phyloP scores from a whole-genome alignment of 2,797 vertebrate genomes.

The Notolabrus celidotus region DNA sequence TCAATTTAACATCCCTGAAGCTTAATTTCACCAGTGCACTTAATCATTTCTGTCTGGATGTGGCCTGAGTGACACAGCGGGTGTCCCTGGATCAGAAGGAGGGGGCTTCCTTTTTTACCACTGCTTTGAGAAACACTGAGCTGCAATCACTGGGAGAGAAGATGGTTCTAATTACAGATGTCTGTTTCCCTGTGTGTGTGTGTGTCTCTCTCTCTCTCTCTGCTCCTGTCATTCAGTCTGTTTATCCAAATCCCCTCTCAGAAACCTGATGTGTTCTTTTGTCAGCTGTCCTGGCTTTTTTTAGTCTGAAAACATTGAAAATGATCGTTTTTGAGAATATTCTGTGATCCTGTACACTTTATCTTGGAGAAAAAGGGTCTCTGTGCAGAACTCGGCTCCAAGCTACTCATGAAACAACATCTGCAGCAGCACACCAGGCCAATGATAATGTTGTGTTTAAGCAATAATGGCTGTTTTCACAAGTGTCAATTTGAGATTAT shows the following conservation, averaged over 20 bases:
- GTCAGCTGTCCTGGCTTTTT: constrained; percentile 5
- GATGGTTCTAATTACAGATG: constrained; percentile 89
- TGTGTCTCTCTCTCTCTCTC: constrained; percentile 34
- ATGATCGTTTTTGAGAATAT: constrained; percentile 11
- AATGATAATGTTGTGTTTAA: constrained; percentile 71
- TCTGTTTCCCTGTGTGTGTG: constrained; percentile 36
- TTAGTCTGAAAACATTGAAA: constrained; percentile 1
- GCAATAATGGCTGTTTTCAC: constrained; percentile 64
- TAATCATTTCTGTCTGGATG: constrained; percentile 82
- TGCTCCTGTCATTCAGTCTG: constrained; percentile 25
- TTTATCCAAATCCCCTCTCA: constrained; percentile 6
- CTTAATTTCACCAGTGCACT: constrained; percentile 74
- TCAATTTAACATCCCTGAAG: constrained; percentile 73
- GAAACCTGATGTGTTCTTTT: constrained; percentile 15
- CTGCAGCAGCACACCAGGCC: constrained; percentile 55
- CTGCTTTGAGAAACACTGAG: constrained; percentile 80
- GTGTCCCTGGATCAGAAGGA: constrained; percentile 82
- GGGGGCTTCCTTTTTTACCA: constrained; percentile 81
- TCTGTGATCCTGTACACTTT: not conserved
- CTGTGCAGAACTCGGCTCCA: constrained; percentile 35
- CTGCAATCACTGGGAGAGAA: constrained; percentile 75
- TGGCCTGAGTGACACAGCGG: constrained; percentile 84
- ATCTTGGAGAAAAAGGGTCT: constrained; percentile 18
- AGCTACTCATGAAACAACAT: constrained; percentile 60
- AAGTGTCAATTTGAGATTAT: constrained; percentile 58